A percentile compares a stretch with the other conserved stretches of the same genome.
Conservation (phyloP, 2,797 vertebrate genomes). For the Gymnocypris eckloni region DNA sequence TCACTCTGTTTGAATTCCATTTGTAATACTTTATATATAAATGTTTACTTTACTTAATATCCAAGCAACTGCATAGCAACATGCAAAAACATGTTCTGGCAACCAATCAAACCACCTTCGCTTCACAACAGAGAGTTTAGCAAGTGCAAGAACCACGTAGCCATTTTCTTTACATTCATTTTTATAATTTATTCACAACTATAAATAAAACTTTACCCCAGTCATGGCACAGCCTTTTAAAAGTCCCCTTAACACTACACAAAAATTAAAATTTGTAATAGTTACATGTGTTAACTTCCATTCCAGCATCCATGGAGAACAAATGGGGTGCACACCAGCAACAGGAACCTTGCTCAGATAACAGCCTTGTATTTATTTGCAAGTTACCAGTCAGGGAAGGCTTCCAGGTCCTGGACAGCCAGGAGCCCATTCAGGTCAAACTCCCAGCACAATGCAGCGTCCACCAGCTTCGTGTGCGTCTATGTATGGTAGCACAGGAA, state of each 20-base stretch:
- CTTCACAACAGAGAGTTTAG: neutral
- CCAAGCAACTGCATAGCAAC: neutral
- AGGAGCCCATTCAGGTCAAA: conserved; percentile 63
- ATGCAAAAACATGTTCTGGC: neutral
- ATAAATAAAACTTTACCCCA: neutral
- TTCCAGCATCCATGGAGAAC: conserved; percentile 52
- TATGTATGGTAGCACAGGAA: conserved; percentile 73
- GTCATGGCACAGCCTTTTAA: neutral
- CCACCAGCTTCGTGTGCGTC: conserved; percentile 74
- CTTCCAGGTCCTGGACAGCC: conserved; percentile 22
- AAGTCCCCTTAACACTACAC: neutral
- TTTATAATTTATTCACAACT: neutral
- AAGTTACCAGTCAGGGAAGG: conserved; percentile 61
- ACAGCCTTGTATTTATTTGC: conserved; percentile 73
- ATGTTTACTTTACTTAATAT: neutral
- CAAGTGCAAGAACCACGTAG: neutral
- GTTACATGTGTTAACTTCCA: neutral
- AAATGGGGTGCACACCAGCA: conserved; percentile 23
- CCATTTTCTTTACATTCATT: neutral
- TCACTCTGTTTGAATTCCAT: neutral
- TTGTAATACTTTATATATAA: too few relatives aligned
- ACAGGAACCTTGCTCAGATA: conserved; percentile 59
- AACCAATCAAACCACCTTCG: neutral
- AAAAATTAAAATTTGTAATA: neutral
- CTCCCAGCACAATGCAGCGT: conserved; percentile 77